Base-by-base conservation (phyloP, 2,113 vertebrate species). In the Sylvietta virens region DNA sequence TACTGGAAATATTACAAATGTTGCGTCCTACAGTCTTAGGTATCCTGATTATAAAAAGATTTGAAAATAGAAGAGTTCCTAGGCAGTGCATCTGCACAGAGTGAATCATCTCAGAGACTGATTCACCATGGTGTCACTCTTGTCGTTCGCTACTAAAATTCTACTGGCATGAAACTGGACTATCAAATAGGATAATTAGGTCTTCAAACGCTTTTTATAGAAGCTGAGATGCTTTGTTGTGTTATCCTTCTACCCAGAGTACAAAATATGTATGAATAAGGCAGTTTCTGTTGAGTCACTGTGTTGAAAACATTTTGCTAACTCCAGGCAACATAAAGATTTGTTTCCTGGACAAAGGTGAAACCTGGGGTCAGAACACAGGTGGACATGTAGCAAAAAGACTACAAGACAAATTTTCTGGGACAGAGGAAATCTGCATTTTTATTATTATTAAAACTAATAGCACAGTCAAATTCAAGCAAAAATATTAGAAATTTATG, bases 241-340 rank as follows among this genome's bases (percentile, higher is more conserved):
- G 70, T 54, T 94, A 83, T 90, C 17, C 27, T 69, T 51, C 58
- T n/a, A 62, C 33, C 39, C 71, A 65, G 39, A 70, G 17, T 57
- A 88, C 91, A 93, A 96, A 95, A 93, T 73, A 96, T 81, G 74
- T 33, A 88, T 66, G 85, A 92, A 92, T n/a, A 83, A 88, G 39
- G 27, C 74, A 94, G 35, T 86, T 96, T 92, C 58, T 96, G 81
- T 80, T 93, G 92, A 96, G 92, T 92, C 79, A 92, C 42, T 1
- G 0, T 66, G 23, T 47, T 79, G 50, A 82, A 92, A 95, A 73
- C 3, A n/a, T 92, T 83, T 56, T 88, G 58, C 50, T 90, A 81
- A 56, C 35, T 74, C 33, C 37, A 85, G 31, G 21, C 45, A 58
- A 62, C 24, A 51, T 51, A 62, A 94, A 82, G 47, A 85, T 94